Base-by-base conservation (phyloP, 2,113 vertebrate species). In the Plestiodon gilberti region DNA sequence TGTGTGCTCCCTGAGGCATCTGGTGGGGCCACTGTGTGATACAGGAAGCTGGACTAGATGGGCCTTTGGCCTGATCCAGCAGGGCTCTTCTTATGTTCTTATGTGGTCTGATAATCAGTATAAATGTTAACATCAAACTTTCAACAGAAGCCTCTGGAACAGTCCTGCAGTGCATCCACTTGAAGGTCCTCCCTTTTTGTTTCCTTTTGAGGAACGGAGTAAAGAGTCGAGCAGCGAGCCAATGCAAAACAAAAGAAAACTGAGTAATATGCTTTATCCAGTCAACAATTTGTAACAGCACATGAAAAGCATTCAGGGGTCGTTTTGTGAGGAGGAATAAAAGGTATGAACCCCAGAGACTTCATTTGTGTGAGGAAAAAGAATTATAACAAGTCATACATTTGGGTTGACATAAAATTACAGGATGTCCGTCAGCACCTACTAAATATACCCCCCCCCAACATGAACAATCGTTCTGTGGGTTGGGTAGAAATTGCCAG, bases 361-460 rank as follows among this genome's bases (percentile, higher is more conserved):
- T 0, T 1, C 22, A 3, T 30, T 79, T 8, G 9, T 6, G 13
- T 15, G 23, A 48, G 35, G 48, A 14, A 48, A 62, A 74, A 71
- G 52, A 14, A 81, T 71, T 40, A 17, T 20, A n/a, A 1, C 0
- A 52, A 79, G 1, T 6, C 9, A 61, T 55, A 38, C 2, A 6
- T 33, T 79, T 78, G 77, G 9, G 5, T 33, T 84, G 15, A 48
- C 23, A 76, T 0, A 84, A 89, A 90, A 84, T 38, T 11, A 67
- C 1, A 5, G 1, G 2, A 0, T 59, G 0, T 57, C 55, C 43
- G 20, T 78, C 52, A 87, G 76, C 52, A 14, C 11, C 48, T 73
- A 14, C 13, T 83, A 88, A 84, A 83, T 55, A 15, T 43, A 80
- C n/a, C n/a, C n/a, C n/a, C n/a, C n/a, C n/a, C n/a, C n/a, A 87